These are phyloP conservation scores for Scaptomyza caliginosa DNA, from an alignment of 2,888 invertebrate genomes.

Conservation along the genomic window DNA sequence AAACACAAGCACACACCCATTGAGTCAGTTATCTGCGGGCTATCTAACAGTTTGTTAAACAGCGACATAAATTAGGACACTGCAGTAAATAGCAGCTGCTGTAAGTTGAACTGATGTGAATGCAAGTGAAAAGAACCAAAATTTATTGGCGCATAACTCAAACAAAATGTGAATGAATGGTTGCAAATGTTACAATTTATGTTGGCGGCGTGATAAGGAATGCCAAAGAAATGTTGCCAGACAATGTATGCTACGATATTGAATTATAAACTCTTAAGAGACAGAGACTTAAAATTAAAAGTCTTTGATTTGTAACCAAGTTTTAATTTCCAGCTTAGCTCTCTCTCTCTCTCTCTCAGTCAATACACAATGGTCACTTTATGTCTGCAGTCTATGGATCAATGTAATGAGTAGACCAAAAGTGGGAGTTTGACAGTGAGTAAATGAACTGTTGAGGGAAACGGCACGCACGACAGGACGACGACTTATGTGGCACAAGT, in stretches of 20 bases:
- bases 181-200: conserved; percentile 63
- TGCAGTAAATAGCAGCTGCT: conserved; percentile 9
- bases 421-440: neutral
- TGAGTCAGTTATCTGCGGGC: conserved; percentile 2
- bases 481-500: conserved; percentile 56
- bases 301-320: too few relatives aligned
- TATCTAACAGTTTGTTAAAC: conserved; percentile 29
- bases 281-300: too few relatives aligned
- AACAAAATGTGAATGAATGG: conserved; percentile 49
- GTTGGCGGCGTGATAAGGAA: conserved; percentile 26
- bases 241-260: too few relatives aligned
- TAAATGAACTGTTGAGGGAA: neutral
- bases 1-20: neutral
- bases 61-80: conserved; percentile 18
- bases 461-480: conserved; percentile 60
- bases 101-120: conserved; percentile 33
- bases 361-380: conserved; percentile 67
- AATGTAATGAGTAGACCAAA: conserved; percentile 15
- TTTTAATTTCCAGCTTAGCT: neutral
- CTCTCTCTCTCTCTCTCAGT: too few relatives aligned
- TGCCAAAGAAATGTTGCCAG: conserved; percentile 24
- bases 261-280: too few relatives aligned
- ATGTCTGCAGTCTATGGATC: conserved; percentile 54
- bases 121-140: conserved; percentile 47
- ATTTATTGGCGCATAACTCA: conserved; percentile 74